Evolutionary conservation across 2,797 vertebrate species (phyloP), one percentile per base, ranked within the genome.

Genomic region (Hippocampus kuda): DNA sequence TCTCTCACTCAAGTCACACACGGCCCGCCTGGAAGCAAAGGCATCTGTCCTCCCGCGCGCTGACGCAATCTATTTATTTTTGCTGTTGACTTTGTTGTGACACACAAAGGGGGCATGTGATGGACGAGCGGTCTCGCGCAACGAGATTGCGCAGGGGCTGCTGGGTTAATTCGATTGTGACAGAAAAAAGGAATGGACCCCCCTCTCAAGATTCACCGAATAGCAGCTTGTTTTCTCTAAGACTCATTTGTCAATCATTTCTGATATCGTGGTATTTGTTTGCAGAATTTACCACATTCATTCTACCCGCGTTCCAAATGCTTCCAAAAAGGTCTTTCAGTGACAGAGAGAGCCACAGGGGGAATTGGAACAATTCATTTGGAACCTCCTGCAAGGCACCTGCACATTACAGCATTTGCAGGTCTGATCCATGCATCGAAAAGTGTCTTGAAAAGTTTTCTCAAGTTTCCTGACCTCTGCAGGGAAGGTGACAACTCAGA

Each of bases 51-150:
- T 72, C 72, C 75, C 72, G 2, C 77, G 75, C 54, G 4, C 77
- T 61, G 53, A 71, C 9, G 68, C 74, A 76, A 75, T 81, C 68
- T 82, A 70, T 48, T 49, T 48, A 18, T 69, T 76, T 83, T 81
- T 73, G 84, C 80, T 77, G 75, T 82, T 87, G 79, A 76, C 79
- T 86, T 88, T 88, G 86, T 86, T 86, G 79, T 86, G 88, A 90
- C 84, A 85, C 83, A 81, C 84, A 88, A 89, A 90, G 83, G 79
- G 77, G 83, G 84, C 84, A 82, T 72, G 79, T 90, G 88, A 92
- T 81, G 74, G 86, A 89, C 87, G 81, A 85, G 82, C 76, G 81
- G 77, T 62, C 72, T 76, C 83, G 87, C 84, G 74, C 69, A 62
- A 79, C 78, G 41, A 57, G 77, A 85, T 81, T 22, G 83, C 76